Evolutionary conservation across 2,113 vertebrate genomes (phyloP), one percentile per base, ranked within the genome.

Genomic region (Gambusia holbrooki): DNA sequence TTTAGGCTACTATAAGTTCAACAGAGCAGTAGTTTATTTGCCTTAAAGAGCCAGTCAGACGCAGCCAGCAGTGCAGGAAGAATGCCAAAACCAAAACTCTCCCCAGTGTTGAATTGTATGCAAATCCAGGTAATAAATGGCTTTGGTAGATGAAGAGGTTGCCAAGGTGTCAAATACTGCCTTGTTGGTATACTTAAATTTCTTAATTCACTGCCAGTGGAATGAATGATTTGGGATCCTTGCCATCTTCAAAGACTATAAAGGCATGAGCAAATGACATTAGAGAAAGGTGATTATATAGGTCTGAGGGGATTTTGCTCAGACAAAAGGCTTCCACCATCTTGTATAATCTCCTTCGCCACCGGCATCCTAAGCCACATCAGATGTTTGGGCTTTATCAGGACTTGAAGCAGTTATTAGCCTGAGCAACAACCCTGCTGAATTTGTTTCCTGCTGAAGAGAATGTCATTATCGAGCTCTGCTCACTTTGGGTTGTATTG

Each of bases 371-470:
- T 86, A 85, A 93, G 84, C 86, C 87, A 74, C 88, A 88, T 93
- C 85, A 92, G 84, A 89, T 89, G 87, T 86, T 86, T 79, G 71
- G 81, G 74, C 80, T 87, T 91, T 86, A 88, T 85, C 71, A 82
- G 81, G 84, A 88, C 90, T 85, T 87, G 80, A 87, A 84, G 86
- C 77, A 83, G 80, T 86, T 92, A 79, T 91, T 88, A 84, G 86
- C 73, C 76, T n/a, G 71, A 84, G 84, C 81, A 79, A 73, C 77
- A 77, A 58, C 84, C 71, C 78, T 70, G 74, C 63, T 79, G 74
- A 51, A 74, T 85, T 87, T 83, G 85, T 88, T 83, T 86, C 42
- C 74, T 69, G 71, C 61, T 58, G 65, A 85, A 90, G 66, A 86
- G 69, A 79, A 70, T 81, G 42, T 69, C 62, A 73, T 79, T 80